Percentiles rank a stretch among this genome's conserved stretches.
These are phyloP conservation scores for Lycaon pictus DNA, from an alignment of 2,113 vertebrate species.

Conservation along the genomic window DNA sequence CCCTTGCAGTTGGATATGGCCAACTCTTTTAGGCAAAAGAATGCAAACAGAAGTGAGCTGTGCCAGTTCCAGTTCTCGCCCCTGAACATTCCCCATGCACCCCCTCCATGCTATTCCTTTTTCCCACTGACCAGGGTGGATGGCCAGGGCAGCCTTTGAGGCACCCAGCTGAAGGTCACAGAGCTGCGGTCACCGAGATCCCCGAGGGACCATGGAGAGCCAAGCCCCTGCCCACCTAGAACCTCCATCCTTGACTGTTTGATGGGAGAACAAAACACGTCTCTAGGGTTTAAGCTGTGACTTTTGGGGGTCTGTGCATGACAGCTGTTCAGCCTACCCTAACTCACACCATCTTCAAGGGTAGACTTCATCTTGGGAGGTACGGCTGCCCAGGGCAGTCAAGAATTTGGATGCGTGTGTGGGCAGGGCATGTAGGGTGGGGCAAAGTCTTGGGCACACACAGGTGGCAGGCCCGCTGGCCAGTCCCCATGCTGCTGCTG, in stretches of 20 bases:
- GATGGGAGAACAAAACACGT: neutral
- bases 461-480: too few relatives aligned
- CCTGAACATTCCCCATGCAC: neutral
- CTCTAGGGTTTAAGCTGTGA: neutral
- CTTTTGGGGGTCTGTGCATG: neutral
- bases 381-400: neutral
- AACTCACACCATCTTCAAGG: neutral
- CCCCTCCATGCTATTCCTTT: neutral
- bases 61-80: neutral
- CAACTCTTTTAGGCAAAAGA: too few relatives aligned
- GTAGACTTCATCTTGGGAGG: neutral
- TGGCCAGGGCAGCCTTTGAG: neutral
- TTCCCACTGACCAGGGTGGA: neutral
- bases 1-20: neutral
- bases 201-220: neutral
- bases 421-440: neutral
- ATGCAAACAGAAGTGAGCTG: neutral
- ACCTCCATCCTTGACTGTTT: neutral
- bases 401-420: neutral
- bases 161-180: too few relatives aligned
- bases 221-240: neutral
- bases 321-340: neutral
- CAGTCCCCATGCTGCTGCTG: neutral
- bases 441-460: neutral
- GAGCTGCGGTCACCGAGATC: neutral